phyloP scores from a whole-genome alignment of 2,888 invertebrate genomes.

The Drosophila kambysellisi region DNA sequence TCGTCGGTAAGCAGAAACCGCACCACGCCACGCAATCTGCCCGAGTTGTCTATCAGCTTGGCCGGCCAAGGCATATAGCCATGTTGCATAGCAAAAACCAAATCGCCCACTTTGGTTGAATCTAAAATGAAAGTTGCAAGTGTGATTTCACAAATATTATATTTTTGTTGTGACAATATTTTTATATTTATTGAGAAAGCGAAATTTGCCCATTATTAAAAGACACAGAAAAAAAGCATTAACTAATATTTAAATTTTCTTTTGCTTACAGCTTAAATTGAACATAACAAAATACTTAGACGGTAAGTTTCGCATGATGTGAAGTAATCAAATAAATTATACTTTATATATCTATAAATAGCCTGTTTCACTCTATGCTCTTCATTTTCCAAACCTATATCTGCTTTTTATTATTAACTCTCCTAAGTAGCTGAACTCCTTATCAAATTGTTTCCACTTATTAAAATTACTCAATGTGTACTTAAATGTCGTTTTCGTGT shows the following conservation, averaged over 20 bases:
- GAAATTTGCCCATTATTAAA: background rate
- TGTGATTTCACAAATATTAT: background rate
- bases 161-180: background rate
- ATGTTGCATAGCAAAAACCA: conserved; percentile 40
- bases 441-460: conserved; percentile 19
- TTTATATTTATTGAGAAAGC: background rate
- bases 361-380: background rate
- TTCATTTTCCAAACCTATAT: conserved; percentile 3
- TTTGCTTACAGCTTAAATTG: conserved; percentile 54
- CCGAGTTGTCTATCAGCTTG: background rate
- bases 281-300: conserved; percentile 1
- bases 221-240: background rate
- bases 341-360: background rate
- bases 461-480: conserved; percentile 42
- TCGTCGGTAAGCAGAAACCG: conserved; percentile 36
- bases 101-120: background rate
- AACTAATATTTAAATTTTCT: background rate
- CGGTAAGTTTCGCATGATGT: conserved; percentile 47
- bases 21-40: background rate
- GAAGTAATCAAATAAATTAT: background rate
- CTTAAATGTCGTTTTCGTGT: conserved; percentile 56
- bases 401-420: conserved; percentile 14
- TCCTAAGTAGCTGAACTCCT: background rate
- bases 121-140: conserved; percentile 3
- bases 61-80: conserved; percentile 51